Evolutionary conservation across 2,888 invertebrate species (phyloP).

Genomic region (Hesperia comma): DNA sequence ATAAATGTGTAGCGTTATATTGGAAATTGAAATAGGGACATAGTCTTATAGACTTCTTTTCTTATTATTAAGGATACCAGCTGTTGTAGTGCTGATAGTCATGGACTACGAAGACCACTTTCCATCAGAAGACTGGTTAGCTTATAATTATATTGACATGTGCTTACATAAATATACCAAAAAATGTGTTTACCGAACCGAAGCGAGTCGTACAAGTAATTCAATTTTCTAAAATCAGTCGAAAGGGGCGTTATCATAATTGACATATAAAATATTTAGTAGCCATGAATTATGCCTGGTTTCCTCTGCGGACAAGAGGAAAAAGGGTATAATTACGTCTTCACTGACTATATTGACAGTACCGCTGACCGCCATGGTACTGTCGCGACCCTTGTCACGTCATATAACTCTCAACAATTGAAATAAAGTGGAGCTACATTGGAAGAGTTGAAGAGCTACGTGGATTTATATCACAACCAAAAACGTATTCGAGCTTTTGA

Average conservation of each 20-base stretch:
- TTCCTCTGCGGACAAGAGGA: slow-evolving; percentile 20
- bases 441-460: too few relatives aligned
- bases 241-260: slow-evolving; percentile 2
- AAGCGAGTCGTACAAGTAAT: too few relatives aligned
- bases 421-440: slow-evolving; percentile 47
- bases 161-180: too few relatives aligned
- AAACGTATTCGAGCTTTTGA: slow-evolving; percentile 52
- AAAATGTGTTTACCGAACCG: too few relatives aligned
- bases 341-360: slow-evolving; percentile 73
- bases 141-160: too few relatives aligned
- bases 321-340: slow-evolving; percentile 55
- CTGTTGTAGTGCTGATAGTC: too few relatives aligned
- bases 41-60: too few relatives aligned
- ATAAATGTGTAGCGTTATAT: too few relatives aligned
- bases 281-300: slow-evolving; percentile 40
- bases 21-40: too few relatives aligned
- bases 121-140: too few relatives aligned
- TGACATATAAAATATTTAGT: slow-evolving; percentile 39
- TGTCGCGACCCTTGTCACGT: slow-evolving; percentile 71
- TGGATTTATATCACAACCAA: slow-evolving; percentile 33
- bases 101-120: too few relatives aligned
- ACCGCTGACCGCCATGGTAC: slow-evolving; percentile 63
- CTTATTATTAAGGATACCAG: too few relatives aligned
- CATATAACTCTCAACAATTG: slow-evolving; percentile 66
- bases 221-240: background rate